Percentiles rank a stretch among this genome's conserved stretches.
Evolutionary conservation across 2,113 vertebrate species (phyloP).

Genomic region (Antechinus stuartii): DNA sequence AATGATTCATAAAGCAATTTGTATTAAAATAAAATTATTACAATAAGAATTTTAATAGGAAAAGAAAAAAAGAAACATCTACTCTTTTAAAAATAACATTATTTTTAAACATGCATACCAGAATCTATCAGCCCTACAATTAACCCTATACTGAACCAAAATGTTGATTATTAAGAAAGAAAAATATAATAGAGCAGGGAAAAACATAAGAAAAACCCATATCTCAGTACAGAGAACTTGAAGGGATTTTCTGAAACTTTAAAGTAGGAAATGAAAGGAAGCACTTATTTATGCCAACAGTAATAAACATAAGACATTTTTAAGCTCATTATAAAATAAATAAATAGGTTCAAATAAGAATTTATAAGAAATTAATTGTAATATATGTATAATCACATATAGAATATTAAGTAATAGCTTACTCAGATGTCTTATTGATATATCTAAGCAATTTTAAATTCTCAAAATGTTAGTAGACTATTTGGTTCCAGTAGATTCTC

Average conservation of each 20-base stretch:
- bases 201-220: neutral
- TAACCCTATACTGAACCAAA: neutral
- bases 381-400: neutral
- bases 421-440: neutral
- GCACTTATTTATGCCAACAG: too few relatives aligned
- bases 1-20: too few relatives aligned
- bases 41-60: too few relatives aligned
- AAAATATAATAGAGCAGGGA: neutral
- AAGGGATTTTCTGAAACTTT: neutral
- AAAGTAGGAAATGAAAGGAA: neutral
- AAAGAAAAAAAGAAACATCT: neutral
- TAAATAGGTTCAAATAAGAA: neutral
- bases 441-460: neutral
- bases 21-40: too few relatives aligned
- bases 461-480: neutral
- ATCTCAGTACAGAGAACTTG: neutral
- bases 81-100: conserved; percentile 5
- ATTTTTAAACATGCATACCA: conserved; percentile 3
- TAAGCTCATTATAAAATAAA: neutral
- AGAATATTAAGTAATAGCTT: neutral
- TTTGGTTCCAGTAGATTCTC: neutral
- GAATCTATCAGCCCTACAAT: neutral
- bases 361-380: neutral
- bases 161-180: neutral
- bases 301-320: too few relatives aligned